These are phyloP conservation scores for Lasius platythorax DNA, from an alignment of 2,888 invertebrate genomes.

Conservation along the genomic window DNA sequence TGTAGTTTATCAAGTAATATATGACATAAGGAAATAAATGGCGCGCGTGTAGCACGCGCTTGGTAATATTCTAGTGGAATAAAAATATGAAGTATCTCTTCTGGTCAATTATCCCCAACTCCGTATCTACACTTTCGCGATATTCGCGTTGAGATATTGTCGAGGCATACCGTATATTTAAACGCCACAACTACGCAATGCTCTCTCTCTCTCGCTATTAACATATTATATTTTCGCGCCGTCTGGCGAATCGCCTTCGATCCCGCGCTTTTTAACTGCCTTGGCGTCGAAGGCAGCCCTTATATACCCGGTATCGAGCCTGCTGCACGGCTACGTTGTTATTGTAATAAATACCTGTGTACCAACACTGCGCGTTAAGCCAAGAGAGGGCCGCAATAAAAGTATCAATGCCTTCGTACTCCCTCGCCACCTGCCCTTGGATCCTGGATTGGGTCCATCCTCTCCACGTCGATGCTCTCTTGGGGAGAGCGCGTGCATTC, in stretches of 20 bases:
- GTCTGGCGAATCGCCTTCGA: conserved; percentile 44
- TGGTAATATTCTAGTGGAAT: too few relatives aligned
- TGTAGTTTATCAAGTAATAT: too few relatives aligned
- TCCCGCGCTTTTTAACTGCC: conserved; percentile 47
- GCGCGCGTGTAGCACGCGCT: too few relatives aligned
- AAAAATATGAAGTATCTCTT: conserved; percentile 5
- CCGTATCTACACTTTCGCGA: conserved; percentile 11
- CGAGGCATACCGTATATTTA: conserved; percentile 34
- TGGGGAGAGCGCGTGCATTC: not conserved
- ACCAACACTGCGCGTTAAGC: conserved; percentile 69
- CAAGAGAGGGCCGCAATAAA: conserved; percentile 67
- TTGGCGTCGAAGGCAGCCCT: conserved; percentile 23
- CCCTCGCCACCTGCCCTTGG: conserved; percentile 3
- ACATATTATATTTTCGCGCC: conserved; percentile 49
- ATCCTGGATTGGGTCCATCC: conserved; percentile 2
- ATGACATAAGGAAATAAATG: too few relatives aligned
- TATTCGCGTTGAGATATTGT: conserved; percentile 28
- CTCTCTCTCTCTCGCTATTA: conserved; percentile 25
- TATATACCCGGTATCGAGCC: conserved; percentile 41
- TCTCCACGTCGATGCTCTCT: not conserved
- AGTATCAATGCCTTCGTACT: conserved; percentile 66
- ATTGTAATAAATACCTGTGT: conserved; percentile 71
- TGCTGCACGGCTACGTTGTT: conserved; percentile 58
- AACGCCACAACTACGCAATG: conserved; percentile 12
- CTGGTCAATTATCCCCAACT: conserved; percentile 35